phyloP scores from a whole-genome alignment of 2,113 vertebrate species.

The Silurus asotus region DNA sequence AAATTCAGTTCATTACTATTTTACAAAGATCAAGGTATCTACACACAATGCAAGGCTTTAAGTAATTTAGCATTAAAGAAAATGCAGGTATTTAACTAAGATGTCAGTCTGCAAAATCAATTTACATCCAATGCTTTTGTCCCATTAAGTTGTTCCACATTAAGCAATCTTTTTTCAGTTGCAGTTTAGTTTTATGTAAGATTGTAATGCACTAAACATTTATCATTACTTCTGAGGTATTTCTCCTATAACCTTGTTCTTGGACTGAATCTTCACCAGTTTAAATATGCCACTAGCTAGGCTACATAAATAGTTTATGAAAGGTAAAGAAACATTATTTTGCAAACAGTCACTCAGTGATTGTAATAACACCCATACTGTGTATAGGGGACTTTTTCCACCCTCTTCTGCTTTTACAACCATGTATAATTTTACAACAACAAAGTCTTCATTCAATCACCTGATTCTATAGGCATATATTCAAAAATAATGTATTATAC shows the following conservation, averaged over 20 bases:
- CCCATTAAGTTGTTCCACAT: neutral
- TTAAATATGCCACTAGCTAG: neutral
- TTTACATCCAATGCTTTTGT: neutral
- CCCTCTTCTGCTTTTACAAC: neutral
- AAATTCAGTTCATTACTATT: neutral
- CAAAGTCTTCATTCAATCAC: neutral
- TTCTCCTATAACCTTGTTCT: neutral
- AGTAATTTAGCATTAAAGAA: neutral
- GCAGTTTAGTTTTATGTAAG: neutral
- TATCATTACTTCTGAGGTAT: neutral
- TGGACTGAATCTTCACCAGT: neutral
- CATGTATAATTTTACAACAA: neutral
- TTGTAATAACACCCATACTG: neutral
- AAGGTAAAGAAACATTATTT: neutral
- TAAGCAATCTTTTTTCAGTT: neutral
- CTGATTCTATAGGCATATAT: neutral
- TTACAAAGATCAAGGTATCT: conserved; percentile 4
- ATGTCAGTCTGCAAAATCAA: neutral
- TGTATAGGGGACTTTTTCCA: neutral
- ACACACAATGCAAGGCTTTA: neutral
- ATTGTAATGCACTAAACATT: neutral
- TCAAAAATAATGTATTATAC: too few relatives aligned
- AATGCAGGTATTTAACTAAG: neutral
- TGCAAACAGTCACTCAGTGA: conserved; percentile 12
- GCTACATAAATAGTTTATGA: neutral